A percentile compares a stretch with the other conserved stretches of the same genome.
These are phyloP conservation scores for Donacobius atricapilla DNA, from an alignment of 2,113 vertebrate genomes.

Conservation along the genomic window DNA sequence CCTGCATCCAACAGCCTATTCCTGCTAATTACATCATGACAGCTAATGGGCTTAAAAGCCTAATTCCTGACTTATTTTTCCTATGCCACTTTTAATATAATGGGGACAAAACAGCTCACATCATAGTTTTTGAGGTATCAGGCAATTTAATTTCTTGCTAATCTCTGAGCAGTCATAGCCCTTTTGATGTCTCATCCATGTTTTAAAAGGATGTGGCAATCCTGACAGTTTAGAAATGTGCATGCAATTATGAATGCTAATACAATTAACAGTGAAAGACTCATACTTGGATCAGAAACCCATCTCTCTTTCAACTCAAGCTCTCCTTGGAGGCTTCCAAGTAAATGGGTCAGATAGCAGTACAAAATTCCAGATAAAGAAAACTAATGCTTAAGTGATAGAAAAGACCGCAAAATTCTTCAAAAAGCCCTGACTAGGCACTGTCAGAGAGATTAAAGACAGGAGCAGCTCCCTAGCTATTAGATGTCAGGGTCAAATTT, in stretches of 20 bases:
- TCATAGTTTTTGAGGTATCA: neutral
- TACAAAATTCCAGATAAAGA: constrained; percentile 3
- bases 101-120: neutral
- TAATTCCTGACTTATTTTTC: neutral
- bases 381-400: neutral
- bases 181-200: neutral
- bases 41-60: neutral
- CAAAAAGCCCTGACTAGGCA: neutral
- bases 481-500: neutral
- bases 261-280: constrained; percentile 15
- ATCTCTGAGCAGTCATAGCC: neutral
- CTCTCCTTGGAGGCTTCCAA: neutral
- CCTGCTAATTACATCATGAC: neutral
- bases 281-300: neutral
- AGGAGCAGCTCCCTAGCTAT: neutral
- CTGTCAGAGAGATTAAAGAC: constrained; percentile 7
- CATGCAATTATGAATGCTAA: neutral
- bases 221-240: constrained; percentile 5
- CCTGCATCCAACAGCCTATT: neutral
- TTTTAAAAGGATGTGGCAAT: constrained; percentile 12
- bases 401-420: neutral
- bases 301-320: neutral
- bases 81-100: neutral
- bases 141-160: neutral
- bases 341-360: constrained; percentile 4